phyloP scores from a whole-genome alignment of 2,797 vertebrate species.

The Synanceia verrucosa region DNA sequence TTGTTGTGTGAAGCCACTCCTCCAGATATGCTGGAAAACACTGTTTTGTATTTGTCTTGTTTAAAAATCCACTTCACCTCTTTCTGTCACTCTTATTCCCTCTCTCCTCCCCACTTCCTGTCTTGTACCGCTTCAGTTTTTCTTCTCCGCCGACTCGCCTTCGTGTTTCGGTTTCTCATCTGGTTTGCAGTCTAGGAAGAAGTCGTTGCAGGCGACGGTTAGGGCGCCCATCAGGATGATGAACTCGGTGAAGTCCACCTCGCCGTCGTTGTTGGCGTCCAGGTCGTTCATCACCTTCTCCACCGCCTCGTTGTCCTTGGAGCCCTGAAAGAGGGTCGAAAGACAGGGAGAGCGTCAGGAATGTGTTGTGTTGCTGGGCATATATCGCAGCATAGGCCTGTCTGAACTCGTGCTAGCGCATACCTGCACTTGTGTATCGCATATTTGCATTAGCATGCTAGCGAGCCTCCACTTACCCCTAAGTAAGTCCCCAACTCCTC shows the following conservation, averaged over 20 bases:
- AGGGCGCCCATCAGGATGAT: slow-evolving; percentile 95
- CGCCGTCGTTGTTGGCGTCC: slow-evolving; percentile 85
- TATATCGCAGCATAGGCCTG: slow-evolving; percentile 54
- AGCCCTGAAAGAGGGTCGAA: slow-evolving; percentile 61
- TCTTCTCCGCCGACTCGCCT: slow-evolving; percentile 77
- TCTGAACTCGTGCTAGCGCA: slow-evolving; percentile 55
- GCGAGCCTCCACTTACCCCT: slow-evolving; percentile 78
- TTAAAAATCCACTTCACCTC: slow-evolving; percentile 40
- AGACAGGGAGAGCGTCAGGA: slow-evolving; percentile 22
- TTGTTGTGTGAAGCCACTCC: slow-evolving; percentile 18
- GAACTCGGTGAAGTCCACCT: slow-evolving; percentile 89
- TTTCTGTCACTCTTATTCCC: slow-evolving; percentile 35
- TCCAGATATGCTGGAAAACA: slow-evolving; percentile 57
- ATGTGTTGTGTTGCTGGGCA: slow-evolving; percentile 23
- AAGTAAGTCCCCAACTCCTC: slow-evolving; percentile 86
- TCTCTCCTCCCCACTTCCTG: slow-evolving; percentile 1
- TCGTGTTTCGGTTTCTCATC: slow-evolving; percentile 89
- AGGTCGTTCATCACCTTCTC: slow-evolving; percentile 87
- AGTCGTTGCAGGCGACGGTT: slow-evolving; percentile 96
- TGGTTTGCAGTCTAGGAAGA: slow-evolving; percentile 85
- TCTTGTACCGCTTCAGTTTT: slow-evolving; percentile 48
- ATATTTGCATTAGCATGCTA: slow-evolving; percentile 40
- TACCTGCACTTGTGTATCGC: slow-evolving; percentile 50
- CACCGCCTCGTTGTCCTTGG: slow-evolving; percentile 85
- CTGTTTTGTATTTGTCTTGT: too few species aligned